A percentile compares a stretch with the other conserved stretches of the same genome.
These are phyloP conservation scores for Montifringilla adamsi DNA, from an alignment of 2,113 vertebrate species.

Conservation along the genomic window DNA sequence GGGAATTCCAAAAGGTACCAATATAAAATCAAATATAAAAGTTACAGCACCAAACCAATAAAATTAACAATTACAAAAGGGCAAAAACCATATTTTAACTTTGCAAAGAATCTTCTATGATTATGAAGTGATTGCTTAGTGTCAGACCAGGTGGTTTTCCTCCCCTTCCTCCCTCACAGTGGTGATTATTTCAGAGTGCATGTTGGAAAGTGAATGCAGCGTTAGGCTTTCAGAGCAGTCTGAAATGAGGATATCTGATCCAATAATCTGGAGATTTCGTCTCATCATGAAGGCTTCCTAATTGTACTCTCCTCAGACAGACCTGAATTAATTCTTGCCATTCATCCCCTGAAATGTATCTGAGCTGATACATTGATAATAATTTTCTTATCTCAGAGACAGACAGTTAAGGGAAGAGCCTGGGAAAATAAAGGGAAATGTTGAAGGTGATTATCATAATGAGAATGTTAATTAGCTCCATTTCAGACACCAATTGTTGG, in stretches of 20 bases:
- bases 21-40: background rate
- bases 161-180: background rate
- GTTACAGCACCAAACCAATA: background rate
- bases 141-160: background rate
- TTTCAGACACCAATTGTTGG: background rate
- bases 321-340: conserved; percentile 32
- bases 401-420: background rate
- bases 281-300: conserved; percentile 31
- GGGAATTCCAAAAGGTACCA: background rate
- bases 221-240: background rate
- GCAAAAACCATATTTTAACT: background rate
- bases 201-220: background rate
- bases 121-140: background rate
- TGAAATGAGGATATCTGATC: conserved; percentile 2
- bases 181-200: background rate
- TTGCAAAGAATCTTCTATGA: background rate
- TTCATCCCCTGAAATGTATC: conserved; percentile 47
- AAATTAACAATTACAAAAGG: background rate
- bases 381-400: conserved; percentile 30
- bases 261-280: conserved; percentile 27
- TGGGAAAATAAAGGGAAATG: conserved; percentile 34
- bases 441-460: conserved; percentile 38
- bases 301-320: conserved; percentile 34
- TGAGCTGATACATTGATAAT: conserved; percentile 44
- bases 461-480: conserved; percentile 54